These are phyloP conservation scores for Caenorhabditis briggsae DNA, from an alignment of 1,140 invertebrate species.

Conservation along the genomic window DNA sequence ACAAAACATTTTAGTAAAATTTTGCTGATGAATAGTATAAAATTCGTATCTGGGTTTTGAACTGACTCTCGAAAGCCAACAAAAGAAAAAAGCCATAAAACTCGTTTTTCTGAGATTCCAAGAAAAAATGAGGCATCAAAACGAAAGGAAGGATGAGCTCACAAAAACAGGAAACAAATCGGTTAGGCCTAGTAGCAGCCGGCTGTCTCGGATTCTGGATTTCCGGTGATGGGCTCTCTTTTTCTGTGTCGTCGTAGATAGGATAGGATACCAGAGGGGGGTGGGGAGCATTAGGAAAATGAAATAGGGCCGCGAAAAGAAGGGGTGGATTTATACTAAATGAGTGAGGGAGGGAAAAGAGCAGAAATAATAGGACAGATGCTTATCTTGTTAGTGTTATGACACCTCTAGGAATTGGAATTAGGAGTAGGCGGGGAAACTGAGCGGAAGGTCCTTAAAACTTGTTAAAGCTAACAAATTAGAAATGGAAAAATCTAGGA, in stretches of 20 bases:
- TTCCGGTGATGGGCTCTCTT: slow-evolving; percentile 46
- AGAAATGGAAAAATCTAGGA: no score
- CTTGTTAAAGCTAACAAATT: no score
- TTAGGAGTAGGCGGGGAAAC: background rate
- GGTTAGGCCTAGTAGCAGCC: background rate
- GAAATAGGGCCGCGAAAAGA: slow-evolving; percentile 6
- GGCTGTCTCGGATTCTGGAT: no score
- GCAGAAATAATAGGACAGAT: slow-evolving; percentile 18
- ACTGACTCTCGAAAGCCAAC: no score
- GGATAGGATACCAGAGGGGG: background rate
- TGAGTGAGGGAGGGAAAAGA: background rate
- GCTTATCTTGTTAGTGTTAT: slow-evolving; percentile 54
- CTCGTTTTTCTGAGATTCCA: no score
- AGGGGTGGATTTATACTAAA: slow-evolving; percentile 31
- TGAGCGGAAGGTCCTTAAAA: background rate
- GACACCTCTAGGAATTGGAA: slow-evolving; percentile 47
- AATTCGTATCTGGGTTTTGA: no score
- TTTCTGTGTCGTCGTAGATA: background rate
- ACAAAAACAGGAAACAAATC: slow-evolving; percentile 28
- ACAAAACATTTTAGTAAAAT: no score
- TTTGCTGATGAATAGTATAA: no score
- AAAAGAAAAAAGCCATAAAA: no score
- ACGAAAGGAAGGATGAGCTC: background rate
- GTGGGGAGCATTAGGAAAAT: slow-evolving; percentile 23
- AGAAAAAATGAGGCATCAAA: no score